A percentile compares a stretch with the other conserved stretches of the same genome.
phyloP scores from a whole-genome alignment of 1,140 invertebrate genomes.

The Macrocentrus cingulum region DNA sequence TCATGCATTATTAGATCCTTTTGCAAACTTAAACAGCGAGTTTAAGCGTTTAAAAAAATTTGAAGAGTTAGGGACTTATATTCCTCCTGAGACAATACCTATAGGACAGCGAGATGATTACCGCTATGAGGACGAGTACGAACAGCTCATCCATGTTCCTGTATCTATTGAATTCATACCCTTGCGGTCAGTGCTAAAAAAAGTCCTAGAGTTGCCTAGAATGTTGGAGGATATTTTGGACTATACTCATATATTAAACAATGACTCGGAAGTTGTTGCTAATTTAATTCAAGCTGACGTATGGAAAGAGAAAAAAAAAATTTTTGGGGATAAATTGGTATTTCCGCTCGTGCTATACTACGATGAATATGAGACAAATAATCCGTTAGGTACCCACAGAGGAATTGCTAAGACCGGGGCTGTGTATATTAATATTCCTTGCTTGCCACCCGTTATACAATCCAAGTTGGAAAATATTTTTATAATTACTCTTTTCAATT shows the following conservation, averaged over 20 bases:
- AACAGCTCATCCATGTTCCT: conserved; percentile 4
- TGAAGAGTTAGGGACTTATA: conserved; percentile 9
- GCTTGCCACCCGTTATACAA: too few species aligned
- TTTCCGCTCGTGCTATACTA: too few species aligned
- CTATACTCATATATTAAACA: background rate
- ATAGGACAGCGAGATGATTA: conserved; percentile 11
- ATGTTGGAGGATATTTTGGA: conserved; percentile 14
- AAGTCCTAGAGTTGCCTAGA: conserved; percentile 8
- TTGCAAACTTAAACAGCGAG: conserved; percentile 12
- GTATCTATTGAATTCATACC: conserved; percentile 12
- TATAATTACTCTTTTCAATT: too few species aligned
- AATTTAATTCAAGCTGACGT: too few species aligned
- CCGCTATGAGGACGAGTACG: background rate
- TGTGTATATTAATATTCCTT: too few species aligned
- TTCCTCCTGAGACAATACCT: conserved; percentile 4
- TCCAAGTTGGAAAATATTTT: too few species aligned
- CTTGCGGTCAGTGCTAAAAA: background rate
- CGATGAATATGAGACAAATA: too few species aligned
- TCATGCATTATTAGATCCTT: conserved; percentile 7
- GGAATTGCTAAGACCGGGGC: too few species aligned
- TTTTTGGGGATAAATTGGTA: too few species aligned
- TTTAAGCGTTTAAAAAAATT: conserved; percentile 1
- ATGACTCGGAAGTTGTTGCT: background rate
- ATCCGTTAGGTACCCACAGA: too few species aligned
- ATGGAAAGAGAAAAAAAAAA: too few species aligned